Percentiles rank a stretch among this genome's conserved stretches.
Conservation (phyloP, 2,797 vertebrate species). For the Sus cebifrons region DNA sequence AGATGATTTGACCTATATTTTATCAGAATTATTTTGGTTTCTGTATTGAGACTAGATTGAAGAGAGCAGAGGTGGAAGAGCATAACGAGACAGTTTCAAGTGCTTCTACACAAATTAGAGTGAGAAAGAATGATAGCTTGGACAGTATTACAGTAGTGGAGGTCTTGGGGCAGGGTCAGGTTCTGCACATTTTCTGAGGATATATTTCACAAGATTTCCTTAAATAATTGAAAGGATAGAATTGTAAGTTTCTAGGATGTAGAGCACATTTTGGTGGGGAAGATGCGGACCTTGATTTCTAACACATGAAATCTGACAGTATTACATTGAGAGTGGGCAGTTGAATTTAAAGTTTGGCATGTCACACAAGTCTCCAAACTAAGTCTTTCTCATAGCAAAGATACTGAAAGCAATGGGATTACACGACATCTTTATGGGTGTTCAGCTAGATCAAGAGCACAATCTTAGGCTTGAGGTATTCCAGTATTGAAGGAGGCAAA, state of each 20-base stretch:
- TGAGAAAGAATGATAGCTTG: neutral
- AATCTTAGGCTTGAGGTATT: neutral
- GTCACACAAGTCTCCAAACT: neutral
- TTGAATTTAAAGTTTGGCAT: neutral
- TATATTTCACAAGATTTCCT: neutral
- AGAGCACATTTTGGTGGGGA: neutral
- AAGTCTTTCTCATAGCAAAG: neutral
- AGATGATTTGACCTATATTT: neutral
- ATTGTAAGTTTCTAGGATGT: neutral
- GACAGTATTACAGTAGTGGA: neutral
- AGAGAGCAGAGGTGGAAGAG: neutral
- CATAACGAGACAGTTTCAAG: neutral
- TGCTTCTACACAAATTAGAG: neutral
- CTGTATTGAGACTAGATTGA: neutral
- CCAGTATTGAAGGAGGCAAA: neutral
- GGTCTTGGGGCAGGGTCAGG: neutral
- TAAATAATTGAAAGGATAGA: neutral
- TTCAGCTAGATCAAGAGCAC: neutral
- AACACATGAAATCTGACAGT: neutral
- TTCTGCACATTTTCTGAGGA: neutral
- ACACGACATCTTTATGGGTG: neutral
- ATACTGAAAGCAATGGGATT: neutral
- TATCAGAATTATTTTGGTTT: neutral
- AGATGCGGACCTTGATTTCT: neutral
- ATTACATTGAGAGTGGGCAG: neutral